Conservation (phyloP, 2,888 invertebrate species). For the Molanna angustata region DNA sequence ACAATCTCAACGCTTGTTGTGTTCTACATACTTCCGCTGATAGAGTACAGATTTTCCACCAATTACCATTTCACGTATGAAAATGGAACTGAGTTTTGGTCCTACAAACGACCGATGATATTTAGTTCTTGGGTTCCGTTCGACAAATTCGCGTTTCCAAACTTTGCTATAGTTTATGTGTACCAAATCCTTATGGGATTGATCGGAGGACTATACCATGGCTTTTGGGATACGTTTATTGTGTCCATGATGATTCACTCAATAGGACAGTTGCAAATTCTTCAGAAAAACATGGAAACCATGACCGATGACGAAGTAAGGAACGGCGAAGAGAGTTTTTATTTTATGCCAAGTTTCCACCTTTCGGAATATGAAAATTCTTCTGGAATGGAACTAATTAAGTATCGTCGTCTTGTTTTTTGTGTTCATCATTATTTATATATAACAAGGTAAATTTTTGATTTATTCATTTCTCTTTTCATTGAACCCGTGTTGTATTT, state of each 20-base stretch:
- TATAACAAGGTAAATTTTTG: too few relatives aligned
- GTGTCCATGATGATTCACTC: constrained; percentile 48
- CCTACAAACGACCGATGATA: constrained; percentile 25
- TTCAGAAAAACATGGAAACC: too few relatives aligned
- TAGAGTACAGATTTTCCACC: constrained; percentile 26
- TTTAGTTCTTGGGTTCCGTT: constrained; percentile 33
- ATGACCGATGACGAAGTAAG: too few relatives aligned
- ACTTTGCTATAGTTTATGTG: constrained; percentile 31
- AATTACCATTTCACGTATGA: constrained; percentile 16
- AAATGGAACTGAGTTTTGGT: constrained; percentile 27
- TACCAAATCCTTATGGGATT: constrained; percentile 41
- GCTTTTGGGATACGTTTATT: constrained; percentile 46
- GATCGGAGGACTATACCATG: constrained; percentile 48
- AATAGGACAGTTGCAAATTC: constrained; percentile 44
- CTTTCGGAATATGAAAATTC: too few relatives aligned
- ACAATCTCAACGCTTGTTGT: constrained; percentile 15
- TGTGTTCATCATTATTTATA: too few relatives aligned
- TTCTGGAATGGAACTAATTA: too few relatives aligned
- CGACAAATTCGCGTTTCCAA: constrained; percentile 23
- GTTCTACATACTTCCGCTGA: constrained; percentile 22
- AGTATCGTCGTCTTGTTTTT: too few relatives aligned
- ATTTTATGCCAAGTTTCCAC: too few relatives aligned
- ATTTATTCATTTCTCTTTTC: too few relatives aligned
- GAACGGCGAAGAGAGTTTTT: too few relatives aligned
- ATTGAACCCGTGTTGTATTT: too few relatives aligned